Conservation (phyloP, 2,113 vertebrate genomes). For the Anoplopoma fimbria region DNA sequence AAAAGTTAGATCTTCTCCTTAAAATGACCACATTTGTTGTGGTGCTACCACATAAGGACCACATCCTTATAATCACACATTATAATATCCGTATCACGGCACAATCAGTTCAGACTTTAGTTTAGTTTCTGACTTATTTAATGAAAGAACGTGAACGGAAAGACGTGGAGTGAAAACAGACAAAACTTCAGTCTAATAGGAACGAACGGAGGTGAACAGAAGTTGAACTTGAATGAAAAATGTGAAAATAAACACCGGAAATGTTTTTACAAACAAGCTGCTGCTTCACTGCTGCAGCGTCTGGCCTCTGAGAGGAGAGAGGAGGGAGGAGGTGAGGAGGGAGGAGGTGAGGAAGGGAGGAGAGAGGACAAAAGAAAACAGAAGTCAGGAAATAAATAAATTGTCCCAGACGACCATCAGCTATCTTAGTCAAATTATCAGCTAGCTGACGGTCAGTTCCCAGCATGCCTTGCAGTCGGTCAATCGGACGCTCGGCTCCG, state of each 20-base stretch:
- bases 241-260: neutral
- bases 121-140: too few species aligned
- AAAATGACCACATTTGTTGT: too few species aligned
- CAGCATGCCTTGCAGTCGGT: conserved; percentile 47
- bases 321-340: neutral
- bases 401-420: neutral
- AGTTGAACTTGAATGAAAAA: neutral
- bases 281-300: neutral
- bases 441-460: neutral
- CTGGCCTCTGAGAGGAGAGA: neutral
- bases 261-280: neutral
- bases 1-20: too few species aligned
- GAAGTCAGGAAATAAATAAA: neutral
- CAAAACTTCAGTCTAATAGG: too few species aligned
- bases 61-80: too few species aligned
- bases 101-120: too few species aligned
- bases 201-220: neutral
- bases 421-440: neutral
- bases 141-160: too few species aligned
- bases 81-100: too few species aligned
- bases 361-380: neutral
- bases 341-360: neutral
- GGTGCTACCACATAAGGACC: too few species aligned
- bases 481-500: conserved; percentile 37
- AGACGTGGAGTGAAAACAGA: too few species aligned